Percentiles rank a stretch among this genome's conserved stretches.
phyloP scores from a whole-genome alignment of 1,140 invertebrate genomes.

The Bradysia coprophila region DNA sequence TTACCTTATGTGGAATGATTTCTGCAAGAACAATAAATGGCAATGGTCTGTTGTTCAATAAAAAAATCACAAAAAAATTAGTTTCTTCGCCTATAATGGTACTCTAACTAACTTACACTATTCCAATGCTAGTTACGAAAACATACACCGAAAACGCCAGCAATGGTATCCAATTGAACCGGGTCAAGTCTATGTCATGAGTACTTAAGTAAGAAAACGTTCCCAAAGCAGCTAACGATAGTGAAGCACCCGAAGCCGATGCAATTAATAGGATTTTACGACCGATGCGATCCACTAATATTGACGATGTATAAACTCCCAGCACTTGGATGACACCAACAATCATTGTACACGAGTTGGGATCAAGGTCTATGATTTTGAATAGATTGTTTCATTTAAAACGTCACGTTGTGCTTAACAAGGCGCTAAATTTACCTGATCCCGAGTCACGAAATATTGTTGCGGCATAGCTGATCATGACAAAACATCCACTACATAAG shows the following conservation, averaged over 20 bases:
- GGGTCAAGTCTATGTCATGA: not conserved
- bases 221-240: constrained; percentile 2
- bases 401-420: no score
- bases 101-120: not conserved
- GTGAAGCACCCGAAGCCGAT: constrained; percentile 11
- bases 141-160: not conserved
- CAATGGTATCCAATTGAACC: constrained; percentile 1
- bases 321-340: constrained; percentile 29
- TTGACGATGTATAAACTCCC: constrained; percentile 15
- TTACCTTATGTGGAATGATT: constrained; percentile 2
- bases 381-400: no score
- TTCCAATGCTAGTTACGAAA: not conserved
- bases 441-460: no score
- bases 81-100: not conserved
- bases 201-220: not conserved
- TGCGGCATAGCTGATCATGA: no score
- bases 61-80: no score
- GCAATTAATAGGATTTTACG: constrained; percentile 24
- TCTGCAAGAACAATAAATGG: constrained; percentile 1
- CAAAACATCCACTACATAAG: no score
- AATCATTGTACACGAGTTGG: constrained; percentile 21
- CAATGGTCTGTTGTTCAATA: no score
- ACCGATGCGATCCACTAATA: constrained; percentile 28
- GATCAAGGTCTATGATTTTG: no score
- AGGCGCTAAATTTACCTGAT: no score